Evolutionary conservation across 53 echinoderm and acorn worm species (phyloP).

Genomic region (Paelopatides confundens): DNA sequence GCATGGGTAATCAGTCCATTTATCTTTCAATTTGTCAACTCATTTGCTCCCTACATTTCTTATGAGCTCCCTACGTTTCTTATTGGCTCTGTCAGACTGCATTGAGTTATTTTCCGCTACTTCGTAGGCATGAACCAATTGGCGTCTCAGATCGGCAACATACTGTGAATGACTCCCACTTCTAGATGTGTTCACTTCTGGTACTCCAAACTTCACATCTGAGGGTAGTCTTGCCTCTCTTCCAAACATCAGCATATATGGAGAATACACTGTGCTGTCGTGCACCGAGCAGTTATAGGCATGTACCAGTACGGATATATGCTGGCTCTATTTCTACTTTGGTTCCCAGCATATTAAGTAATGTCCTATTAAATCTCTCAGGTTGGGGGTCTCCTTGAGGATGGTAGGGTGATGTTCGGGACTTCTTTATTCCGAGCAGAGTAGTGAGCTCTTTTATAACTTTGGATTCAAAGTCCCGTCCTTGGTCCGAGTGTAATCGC

Average conservation of each 20-base stretch:
- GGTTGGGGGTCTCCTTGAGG: constrained; percentile 75
- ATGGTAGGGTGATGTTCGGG: constrained; percentile 60
- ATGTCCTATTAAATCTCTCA: constrained; percentile 58
- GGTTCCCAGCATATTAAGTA: constrained; percentile 34
- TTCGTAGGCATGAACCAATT: constrained; percentile 40
- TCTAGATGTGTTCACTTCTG: background rate
- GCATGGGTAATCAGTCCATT: constrained; percentile 17
- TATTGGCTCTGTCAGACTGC: constrained; percentile 38
- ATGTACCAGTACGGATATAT: background rate
- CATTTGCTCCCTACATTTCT: constrained; percentile 41
- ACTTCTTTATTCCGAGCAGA: constrained; percentile 58
- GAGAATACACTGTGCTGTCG: constrained; percentile 58
- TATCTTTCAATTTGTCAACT: constrained; percentile 41
- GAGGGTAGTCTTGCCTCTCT: constrained; percentile 58
- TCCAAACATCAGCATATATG: constrained; percentile 73
- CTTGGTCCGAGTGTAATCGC: constrained; percentile 73
- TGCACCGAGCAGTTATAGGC: constrained; percentile 50
- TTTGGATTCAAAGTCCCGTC: constrained; percentile 52
- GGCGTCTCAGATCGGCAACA: constrained; percentile 32
- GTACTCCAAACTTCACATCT: constrained; percentile 25
- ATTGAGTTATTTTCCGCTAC: constrained; percentile 38
- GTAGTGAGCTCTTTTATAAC: constrained; percentile 55
- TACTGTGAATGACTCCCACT: background rate
- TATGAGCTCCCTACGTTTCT: constrained; percentile 31
- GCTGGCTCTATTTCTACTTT: constrained; percentile 13